These are phyloP conservation scores for Hydractinia echinata DNA, from an alignment of 30 jellyfish, hydroid and myxozoan species.

Conservation along the genomic window DNA sequence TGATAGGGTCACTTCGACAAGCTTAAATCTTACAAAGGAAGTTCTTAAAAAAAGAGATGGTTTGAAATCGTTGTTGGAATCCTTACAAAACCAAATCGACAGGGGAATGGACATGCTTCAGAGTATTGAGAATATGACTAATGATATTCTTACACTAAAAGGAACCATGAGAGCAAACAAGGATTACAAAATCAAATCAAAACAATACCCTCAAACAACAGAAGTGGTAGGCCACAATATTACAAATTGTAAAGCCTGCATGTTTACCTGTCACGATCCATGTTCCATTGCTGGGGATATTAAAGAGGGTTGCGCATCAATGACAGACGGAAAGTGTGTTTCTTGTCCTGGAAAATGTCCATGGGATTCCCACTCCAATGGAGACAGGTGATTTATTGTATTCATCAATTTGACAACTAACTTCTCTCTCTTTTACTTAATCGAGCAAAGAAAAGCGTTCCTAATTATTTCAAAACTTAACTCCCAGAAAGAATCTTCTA, in stretches of 20 bases:
- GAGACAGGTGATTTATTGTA: neutral
- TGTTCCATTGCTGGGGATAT: too few relatives aligned
- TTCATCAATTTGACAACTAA: too few relatives aligned
- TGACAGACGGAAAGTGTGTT: constrained; percentile 1
- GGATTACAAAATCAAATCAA: neutral
- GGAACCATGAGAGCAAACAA: constrained; percentile 11
- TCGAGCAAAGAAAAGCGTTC: too few relatives aligned
- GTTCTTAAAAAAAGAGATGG: neutral
- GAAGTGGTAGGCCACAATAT: neutral
- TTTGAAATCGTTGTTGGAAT: neutral
- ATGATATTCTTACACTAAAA: neutral
- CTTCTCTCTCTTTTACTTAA: too few relatives aligned
- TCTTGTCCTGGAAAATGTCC: constrained; percentile 16
- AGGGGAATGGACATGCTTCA: constrained; percentile 7
- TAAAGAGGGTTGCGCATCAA: neutral
- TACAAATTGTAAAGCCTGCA: constrained; percentile 2
- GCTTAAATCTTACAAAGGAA: neutral
- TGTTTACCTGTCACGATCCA: too few relatives aligned
- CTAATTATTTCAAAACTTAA: too few relatives aligned
- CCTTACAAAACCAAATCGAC: neutral
- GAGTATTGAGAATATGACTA: neutral
- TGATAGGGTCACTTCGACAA: neutral
- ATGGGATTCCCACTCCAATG: neutral
- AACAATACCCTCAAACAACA: constrained; percentile 2
- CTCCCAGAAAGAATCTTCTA: too few relatives aligned